A percentile compares a stretch with the other conserved stretches of the same genome.
These are phyloP conservation scores for Caenorhabditis panamensis DNA, from an alignment of 2,888 invertebrate species.

Conservation along the genomic window DNA sequence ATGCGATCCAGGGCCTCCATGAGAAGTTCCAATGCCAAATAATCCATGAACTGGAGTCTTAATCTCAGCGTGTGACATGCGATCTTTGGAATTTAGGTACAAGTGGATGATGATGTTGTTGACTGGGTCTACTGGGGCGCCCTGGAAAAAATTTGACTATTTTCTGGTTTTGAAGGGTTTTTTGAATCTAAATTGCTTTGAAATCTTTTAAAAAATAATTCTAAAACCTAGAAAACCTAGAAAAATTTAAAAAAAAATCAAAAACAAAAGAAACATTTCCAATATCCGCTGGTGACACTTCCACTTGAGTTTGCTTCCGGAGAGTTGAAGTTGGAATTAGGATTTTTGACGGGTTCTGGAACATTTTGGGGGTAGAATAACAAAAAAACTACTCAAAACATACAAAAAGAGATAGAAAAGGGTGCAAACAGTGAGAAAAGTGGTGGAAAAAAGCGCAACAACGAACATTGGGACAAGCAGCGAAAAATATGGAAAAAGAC, in stretches of 20 bases:
- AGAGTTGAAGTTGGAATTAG: constrained; percentile 37
- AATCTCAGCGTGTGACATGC: constrained; percentile 50
- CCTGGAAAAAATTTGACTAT: constrained; percentile 35
- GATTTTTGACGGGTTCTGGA: constrained; percentile 43
- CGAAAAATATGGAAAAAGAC: neutral
- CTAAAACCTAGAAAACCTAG: neutral
- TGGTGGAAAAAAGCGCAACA: neutral
- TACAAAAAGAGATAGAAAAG: neutral
- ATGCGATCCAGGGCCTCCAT: constrained; percentile 65
- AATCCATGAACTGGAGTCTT: constrained; percentile 64
- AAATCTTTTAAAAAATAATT: neutral
- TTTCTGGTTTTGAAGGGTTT: neutral
- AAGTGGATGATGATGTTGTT: constrained; percentile 69
- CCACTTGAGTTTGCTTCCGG: constrained; percentile 40
- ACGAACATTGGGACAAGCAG: neutral
- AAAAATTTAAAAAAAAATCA: neutral
- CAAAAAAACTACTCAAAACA: too few relatives aligned
- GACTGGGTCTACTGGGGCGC: constrained; percentile 52
- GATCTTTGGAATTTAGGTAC: constrained; percentile 65
- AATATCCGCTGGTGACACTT: constrained; percentile 43
- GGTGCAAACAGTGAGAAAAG: neutral
- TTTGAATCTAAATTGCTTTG: neutral
- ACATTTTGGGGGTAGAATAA: too few relatives aligned
- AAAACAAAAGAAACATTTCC: constrained; percentile 32
- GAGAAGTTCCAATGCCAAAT: constrained; percentile 70